Conservation (phyloP, 2,888 invertebrate genomes). For the Oscheius sp. region DNA sequence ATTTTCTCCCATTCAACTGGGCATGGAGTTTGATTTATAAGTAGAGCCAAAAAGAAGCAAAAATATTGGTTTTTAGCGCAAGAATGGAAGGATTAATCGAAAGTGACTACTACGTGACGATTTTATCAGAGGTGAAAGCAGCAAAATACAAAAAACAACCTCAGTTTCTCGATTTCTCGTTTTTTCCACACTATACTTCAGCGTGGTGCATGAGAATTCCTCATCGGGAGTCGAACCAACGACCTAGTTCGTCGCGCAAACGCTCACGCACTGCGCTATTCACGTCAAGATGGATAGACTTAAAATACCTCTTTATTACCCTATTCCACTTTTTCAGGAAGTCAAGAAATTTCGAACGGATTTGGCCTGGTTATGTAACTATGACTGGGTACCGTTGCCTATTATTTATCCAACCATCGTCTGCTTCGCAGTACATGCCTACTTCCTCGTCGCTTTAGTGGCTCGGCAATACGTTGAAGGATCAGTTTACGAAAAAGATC, state of each 20-base stretch:
- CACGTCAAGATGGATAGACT: no score
- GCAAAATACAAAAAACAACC: not conserved
- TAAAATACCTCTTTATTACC: no score
- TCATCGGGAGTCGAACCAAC: slow-evolving; percentile 8
- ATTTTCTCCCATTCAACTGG: slow-evolving; percentile 56
- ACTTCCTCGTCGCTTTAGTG: slow-evolving; percentile 55
- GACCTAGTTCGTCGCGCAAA: not conserved
- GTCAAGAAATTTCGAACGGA: slow-evolving; percentile 62
- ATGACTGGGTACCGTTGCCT: slow-evolving; percentile 69
- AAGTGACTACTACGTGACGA: slow-evolving; percentile 51
- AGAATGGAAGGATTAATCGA: slow-evolving; percentile 52
- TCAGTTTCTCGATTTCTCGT: slow-evolving; percentile 15
- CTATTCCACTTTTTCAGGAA: slow-evolving; percentile 40
- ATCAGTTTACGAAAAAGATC: slow-evolving; percentile 34
- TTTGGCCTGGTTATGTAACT: slow-evolving; percentile 63
- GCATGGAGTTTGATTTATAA: slow-evolving; percentile 49
- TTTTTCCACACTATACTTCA: slow-evolving; percentile 24
- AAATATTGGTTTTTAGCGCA: slow-evolving; percentile 32
- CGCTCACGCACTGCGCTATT: slow-evolving; percentile 10
- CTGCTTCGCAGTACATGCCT: slow-evolving; percentile 62
- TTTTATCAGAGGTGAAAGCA: slow-evolving; percentile 43
- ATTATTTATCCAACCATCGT: slow-evolving; percentile 68
- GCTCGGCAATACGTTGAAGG: slow-evolving; percentile 54
- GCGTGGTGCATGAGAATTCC: slow-evolving; percentile 21
- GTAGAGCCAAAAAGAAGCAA: not conserved